These are phyloP conservation scores for Balanococcus diminutus DNA, from an alignment of 2,888 invertebrate species.

Conservation along the genomic window DNA sequence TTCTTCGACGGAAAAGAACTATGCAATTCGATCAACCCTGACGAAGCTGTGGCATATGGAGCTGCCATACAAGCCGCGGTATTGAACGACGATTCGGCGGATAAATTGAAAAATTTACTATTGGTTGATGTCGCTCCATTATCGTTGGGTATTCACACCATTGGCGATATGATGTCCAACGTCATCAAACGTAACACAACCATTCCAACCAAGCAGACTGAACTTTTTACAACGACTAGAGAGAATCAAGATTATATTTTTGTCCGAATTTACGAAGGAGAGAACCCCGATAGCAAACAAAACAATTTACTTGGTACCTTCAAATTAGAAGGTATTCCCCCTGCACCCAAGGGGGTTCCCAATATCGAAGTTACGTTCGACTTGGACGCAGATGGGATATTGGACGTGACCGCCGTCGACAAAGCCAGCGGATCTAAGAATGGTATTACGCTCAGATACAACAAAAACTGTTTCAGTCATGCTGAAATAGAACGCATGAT, in stretches of 20 bases:
- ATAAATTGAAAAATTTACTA: too few species aligned
- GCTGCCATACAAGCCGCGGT: too few species aligned
- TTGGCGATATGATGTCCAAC: constrained; percentile 97
- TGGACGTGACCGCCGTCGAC: constrained; percentile 93
- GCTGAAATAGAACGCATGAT: constrained; percentile 95
- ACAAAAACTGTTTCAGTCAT: constrained; percentile 89
- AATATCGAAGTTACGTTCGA: too few species aligned
- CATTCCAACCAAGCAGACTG: constrained; percentile 95
- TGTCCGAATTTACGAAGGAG: constrained; percentile 80
- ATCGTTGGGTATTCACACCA: constrained; percentile 71
- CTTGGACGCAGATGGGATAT: constrained; percentile 64
- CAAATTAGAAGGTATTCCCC: constrained; percentile 94
- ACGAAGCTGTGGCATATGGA: too few species aligned
- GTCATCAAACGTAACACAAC: too few species aligned
- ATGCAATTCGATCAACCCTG: too few species aligned
- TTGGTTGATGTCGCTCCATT: too few species aligned
- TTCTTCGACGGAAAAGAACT: too few species aligned
- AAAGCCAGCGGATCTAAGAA: too few species aligned
- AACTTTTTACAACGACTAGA: constrained; percentile 90
- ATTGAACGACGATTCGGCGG: too few species aligned
- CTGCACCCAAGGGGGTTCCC: constrained; percentile 88
- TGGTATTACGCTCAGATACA: constrained; percentile 91
- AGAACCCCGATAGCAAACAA: constrained; percentile 94
- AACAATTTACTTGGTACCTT: constrained; percentile 96
- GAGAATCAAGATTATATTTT: too few species aligned